Evolutionary conservation across 2,797 vertebrate species (phyloP).

Genomic region (Tauraco hartlaubi): DNA sequence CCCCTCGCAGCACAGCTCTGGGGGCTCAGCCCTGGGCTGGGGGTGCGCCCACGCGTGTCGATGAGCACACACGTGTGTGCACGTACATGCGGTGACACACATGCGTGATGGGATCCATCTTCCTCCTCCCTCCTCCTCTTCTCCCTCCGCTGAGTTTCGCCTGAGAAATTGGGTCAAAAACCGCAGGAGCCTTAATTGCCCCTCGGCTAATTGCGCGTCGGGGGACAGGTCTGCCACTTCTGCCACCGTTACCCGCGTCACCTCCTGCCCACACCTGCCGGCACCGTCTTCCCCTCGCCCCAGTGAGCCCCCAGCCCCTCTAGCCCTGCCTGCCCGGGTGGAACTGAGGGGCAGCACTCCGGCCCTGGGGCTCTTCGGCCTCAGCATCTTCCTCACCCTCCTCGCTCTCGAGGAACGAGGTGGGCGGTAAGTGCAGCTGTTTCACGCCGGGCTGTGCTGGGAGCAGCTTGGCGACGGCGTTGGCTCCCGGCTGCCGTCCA

Average conservation of each 20-base stretch:
- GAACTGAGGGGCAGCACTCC: accelerated
- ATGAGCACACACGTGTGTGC: neutral
- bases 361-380: neutral
- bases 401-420: neutral
- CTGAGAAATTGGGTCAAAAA: constrained; percentile 52
- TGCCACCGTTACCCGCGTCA: neutral
- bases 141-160: neutral
- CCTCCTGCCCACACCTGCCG: neutral
- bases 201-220: neutral
- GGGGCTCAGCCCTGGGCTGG: neutral
- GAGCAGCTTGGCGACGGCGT: neutral
- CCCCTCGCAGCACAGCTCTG: neutral
- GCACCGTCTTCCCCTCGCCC: accelerated
- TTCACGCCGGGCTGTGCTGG: neutral
- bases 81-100: neutral
- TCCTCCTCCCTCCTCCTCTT: neutral
- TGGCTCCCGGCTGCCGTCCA: neutral
- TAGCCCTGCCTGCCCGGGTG: neutral
- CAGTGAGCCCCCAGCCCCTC: neutral
- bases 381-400: neutral
- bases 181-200: constrained; percentile 5
- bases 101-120: neutral
- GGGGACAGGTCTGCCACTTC: neutral
- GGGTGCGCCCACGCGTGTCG: neutral
- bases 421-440: neutral